A percentile compares a stretch with the other conserved stretches of the same genome.
phyloP scores from a whole-genome alignment of 2,888 invertebrate species.

The Lycia hirtaria region DNA sequence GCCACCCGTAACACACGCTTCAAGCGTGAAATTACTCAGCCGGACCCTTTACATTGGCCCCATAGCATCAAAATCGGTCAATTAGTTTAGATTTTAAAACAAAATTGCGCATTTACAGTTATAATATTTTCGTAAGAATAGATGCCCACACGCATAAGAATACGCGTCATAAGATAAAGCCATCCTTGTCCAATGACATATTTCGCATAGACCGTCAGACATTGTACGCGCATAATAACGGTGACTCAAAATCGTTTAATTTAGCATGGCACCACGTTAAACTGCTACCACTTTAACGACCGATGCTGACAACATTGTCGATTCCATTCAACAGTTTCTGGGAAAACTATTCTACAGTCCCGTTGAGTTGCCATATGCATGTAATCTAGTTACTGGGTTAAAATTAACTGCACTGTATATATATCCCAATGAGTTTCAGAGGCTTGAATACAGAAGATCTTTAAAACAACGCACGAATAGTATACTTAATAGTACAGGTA shows the following conservation, averaged over 20 bases:
- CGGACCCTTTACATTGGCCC: too few species aligned
- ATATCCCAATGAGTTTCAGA: background rate
- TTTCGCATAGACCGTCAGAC: background rate
- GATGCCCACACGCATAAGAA: background rate
- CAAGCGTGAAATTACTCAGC: too few species aligned
- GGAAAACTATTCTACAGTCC: background rate
- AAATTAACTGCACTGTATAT: background rate
- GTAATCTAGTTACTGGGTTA: background rate
- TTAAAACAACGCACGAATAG: too few species aligned
- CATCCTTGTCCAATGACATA: background rate
- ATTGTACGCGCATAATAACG: background rate
- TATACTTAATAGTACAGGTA: background rate
- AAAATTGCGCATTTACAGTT: too few species aligned
- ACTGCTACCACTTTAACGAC: conserved; percentile 10
- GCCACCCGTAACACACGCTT: too few species aligned
- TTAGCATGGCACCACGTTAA: conserved; percentile 24
- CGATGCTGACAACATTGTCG: conserved; percentile 18
- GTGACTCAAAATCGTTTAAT: conserved; percentile 9
- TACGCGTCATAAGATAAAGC: background rate
- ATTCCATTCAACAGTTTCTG: conserved; percentile 18
- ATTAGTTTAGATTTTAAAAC: too few species aligned
- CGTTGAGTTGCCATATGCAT: background rate
- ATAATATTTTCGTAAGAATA: background rate
- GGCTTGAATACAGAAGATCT: too few species aligned
- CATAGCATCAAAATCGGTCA: too few species aligned